These are phyloP conservation scores for Eudyptes chrysolophus DNA, from an alignment of 2,113 vertebrate species.

Conservation along the genomic window DNA sequence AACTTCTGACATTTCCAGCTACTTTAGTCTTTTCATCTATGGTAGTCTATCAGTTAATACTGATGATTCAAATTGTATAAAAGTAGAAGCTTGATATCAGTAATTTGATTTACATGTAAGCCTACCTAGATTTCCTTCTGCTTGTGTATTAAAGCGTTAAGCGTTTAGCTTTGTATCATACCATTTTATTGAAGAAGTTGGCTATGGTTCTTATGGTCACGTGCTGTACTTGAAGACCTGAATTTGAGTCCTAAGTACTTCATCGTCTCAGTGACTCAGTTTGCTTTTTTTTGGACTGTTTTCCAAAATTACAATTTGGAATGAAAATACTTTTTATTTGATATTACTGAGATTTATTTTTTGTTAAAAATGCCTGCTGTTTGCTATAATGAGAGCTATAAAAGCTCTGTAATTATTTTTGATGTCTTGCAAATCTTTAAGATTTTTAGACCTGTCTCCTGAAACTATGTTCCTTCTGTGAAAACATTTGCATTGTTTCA, in stretches of 20 bases:
- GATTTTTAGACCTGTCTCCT: neutral
- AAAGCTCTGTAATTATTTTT: neutral
- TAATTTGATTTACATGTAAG: neutral
- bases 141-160: neutral
- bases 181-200: neutral
- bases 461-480: neutral
- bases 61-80: neutral
- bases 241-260: neutral
- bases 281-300: neutral
- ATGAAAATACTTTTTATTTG: neutral
- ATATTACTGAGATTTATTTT: neutral
- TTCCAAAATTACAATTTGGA: neutral
- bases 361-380: neutral
- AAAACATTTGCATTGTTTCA: neutral
- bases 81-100: neutral
- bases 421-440: neutral
- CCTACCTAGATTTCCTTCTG: neutral
- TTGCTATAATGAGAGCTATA: neutral
- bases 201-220: neutral
- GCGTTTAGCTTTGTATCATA: neutral
- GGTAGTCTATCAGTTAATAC: neutral
- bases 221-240: neutral
- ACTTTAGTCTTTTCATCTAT: neutral
- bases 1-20: neutral
- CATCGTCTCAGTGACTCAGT: neutral